Conservation (phyloP, 2,797 vertebrate genomes). For the Atherinosoma microstoma region DNA sequence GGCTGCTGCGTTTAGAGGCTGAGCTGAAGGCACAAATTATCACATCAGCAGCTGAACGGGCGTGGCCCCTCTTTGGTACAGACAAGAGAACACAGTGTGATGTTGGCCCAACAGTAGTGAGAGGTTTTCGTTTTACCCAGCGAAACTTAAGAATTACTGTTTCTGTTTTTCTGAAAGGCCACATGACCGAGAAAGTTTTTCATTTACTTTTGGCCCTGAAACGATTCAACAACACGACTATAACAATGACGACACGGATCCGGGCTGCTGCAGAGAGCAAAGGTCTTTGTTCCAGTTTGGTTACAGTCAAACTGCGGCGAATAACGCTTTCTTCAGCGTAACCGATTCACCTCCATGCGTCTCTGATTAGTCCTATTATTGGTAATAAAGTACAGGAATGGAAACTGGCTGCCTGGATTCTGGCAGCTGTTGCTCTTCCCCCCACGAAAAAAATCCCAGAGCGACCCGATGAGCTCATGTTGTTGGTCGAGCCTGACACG, state of each 20-base stretch:
- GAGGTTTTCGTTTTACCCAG: slow-evolving; percentile 39
- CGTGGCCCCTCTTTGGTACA: slow-evolving; percentile 54
- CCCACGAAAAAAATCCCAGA: slow-evolving; percentile 50
- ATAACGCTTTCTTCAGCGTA: slow-evolving; percentile 43
- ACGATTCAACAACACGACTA: slow-evolving; percentile 10
- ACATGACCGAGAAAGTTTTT: slow-evolving; percentile 26
- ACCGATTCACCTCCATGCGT: slow-evolving; percentile 63
- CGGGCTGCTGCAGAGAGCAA: slow-evolving; percentile 17
- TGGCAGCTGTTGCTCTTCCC: slow-evolving; percentile 62
- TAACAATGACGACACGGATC: slow-evolving; percentile 18
- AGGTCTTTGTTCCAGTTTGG: slow-evolving; percentile 19
- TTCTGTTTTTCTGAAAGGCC: slow-evolving; percentile 19
- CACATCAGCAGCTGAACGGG: slow-evolving; percentile 76
- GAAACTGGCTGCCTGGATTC: slow-evolving; percentile 57
- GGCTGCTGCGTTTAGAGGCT: slow-evolving; percentile 50
- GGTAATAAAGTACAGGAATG: slow-evolving; percentile 69
- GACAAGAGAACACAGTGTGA: slow-evolving; percentile 40
- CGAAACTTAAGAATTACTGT: slow-evolving; percentile 20
- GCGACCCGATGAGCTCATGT: slow-evolving; percentile 71
- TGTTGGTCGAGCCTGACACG: slow-evolving; percentile 58
- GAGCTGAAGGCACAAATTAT: slow-evolving; percentile 80
- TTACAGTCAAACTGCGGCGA: slow-evolving; percentile 16
- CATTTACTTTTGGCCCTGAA: slow-evolving; percentile 55
- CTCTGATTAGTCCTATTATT: slow-evolving; percentile 75
- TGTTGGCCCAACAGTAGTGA: slow-evolving; percentile 30